Conservation (phyloP, 2,888 invertebrate species). For the Pyrrhosoma nymphula region DNA sequence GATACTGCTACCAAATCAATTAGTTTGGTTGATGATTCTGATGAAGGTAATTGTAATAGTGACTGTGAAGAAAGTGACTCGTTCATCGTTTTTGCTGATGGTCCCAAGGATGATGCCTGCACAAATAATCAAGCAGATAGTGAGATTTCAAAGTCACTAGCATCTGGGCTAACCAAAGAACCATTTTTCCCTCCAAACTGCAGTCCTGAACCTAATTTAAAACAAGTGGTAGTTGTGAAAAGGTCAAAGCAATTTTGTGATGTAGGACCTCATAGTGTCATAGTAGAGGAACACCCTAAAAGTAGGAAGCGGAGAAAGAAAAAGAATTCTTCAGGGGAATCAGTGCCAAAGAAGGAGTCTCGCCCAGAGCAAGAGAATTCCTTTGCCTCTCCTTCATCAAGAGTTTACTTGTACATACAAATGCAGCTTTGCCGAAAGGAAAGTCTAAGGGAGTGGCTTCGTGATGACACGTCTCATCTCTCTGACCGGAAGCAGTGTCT, state of each 20-base stretch:
- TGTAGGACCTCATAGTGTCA: neutral
- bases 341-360: neutral
- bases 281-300: neutral
- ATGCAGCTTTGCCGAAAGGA: conserved; percentile 96
- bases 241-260: neutral
- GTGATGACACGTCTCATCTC: conserved; percentile 78
- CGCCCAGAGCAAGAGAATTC: neutral
- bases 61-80: conserved; percentile 78
- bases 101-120: conserved; percentile 70
- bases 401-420: conserved; percentile 92
- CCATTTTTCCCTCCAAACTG: neutral
- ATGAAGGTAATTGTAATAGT: conserved; percentile 70
- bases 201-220: conserved; percentile 25
- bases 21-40: conserved; percentile 25
- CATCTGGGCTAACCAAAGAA: neutral
- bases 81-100: conserved; percentile 79
- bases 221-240: conserved; percentile 3
- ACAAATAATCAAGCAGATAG: conserved; percentile 70
- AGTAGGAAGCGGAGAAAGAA: neutral
- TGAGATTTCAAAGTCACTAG: neutral
- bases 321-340: neutral
- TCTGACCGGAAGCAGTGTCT: conserved; percentile 75
- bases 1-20: conserved; percentile 42
- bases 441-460: conserved; percentile 95
- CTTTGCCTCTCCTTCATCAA: neutral